Evolutionary conservation across 1,140 invertebrate species (phyloP), one percentile per base, ranked within the genome.

Genomic region (Anadara kagoshimensis): DNA sequence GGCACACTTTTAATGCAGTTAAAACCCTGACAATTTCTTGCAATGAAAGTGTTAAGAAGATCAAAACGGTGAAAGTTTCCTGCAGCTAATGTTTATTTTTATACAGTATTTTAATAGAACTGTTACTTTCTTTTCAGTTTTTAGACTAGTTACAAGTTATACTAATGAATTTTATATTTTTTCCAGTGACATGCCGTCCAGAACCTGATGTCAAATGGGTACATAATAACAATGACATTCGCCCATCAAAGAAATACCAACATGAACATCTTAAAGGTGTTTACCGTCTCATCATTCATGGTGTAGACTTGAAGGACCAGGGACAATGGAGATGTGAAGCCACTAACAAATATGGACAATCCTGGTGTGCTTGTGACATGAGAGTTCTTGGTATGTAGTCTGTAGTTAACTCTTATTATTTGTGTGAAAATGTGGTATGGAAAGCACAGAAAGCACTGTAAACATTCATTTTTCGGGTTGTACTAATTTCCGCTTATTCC

Each of bases 241-340:
- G 69, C 10, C 69, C 80, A 11, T 80, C 80, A 20, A 64, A 69
- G 10, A 76, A 78, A 43, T 79, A 83, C 49, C 70, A 72, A 18
- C 71, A 86, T 61, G 78, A 82, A 26, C 82, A 85, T 49, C 75
- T 77, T 41, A 83, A 83, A 66, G 98, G 97, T 78, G 97, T 99
- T 12, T 95, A 98, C 47, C 81, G 84, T 0, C 93, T 99, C 90
- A 97, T 99, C 91, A 98, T 99, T 72, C 93, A 96, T 53, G 96
- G 98, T 88, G 97, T 96, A 87, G 94, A 94, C 85, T 93, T 95
- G 3, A 93, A 94, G 79, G 98, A 99, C 90, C 97, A 96, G 73
- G 98, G 98, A 75, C 97, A 97, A 87, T 99, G 99, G 90, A 93
- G 92, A 18, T 99, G 98, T 88, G 92, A 95, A 12, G 98, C 98